These are phyloP conservation scores for Motacilla tschutschensis DNA, from an alignment of 2,113 vertebrate species.

Conservation along the genomic window DNA sequence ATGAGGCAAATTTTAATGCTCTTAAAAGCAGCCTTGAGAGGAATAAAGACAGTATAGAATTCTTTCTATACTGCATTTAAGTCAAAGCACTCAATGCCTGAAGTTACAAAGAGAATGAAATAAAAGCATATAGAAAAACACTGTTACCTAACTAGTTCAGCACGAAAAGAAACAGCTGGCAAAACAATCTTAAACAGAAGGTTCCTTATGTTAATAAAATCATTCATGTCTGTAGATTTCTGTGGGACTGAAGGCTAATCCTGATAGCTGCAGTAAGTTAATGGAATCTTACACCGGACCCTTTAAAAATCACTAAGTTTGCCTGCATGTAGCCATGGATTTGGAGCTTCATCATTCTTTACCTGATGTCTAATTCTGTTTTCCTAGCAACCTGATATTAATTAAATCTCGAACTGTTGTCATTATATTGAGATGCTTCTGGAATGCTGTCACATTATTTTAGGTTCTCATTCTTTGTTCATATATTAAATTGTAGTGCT, in stretches of 20 bases:
- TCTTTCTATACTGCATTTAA: background rate
- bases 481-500: background rate
- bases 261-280: background rate
- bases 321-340: background rate
- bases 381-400: background rate
- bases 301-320: background rate
- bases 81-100: background rate
- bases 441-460: background rate
- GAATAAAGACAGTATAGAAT: background rate
- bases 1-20: background rate
- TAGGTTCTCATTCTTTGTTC: background rate
- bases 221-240: fast-evolving
- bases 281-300: background rate
- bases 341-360: background rate
- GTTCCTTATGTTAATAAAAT: background rate
- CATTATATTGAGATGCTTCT: background rate
- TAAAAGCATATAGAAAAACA: background rate
- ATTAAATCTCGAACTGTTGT: background rate
- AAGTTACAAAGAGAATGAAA: background rate
- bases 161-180: background rate
- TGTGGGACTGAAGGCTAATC: background rate
- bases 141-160: background rate
- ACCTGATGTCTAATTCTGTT: background rate
- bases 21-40: background rate
- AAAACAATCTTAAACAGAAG: background rate